phyloP scores from a whole-genome alignment of 2,888 invertebrate species.

The Cantharis rustica region DNA sequence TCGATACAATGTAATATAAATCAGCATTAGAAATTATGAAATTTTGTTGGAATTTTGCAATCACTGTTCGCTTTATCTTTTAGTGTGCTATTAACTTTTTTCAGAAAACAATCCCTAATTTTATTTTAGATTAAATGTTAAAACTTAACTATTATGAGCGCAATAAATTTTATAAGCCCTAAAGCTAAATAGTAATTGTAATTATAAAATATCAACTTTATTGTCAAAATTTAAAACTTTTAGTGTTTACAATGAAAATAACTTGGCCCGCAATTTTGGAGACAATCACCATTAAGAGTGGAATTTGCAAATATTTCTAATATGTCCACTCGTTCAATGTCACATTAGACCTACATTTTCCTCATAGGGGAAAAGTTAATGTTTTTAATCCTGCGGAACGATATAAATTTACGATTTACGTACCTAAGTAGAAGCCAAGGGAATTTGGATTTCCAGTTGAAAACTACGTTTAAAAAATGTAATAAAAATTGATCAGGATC shows the following conservation, averaged over 20 bases:
- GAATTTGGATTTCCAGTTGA: constrained; percentile 18
- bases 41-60: neutral
- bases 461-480: constrained; percentile 19
- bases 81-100: neutral
- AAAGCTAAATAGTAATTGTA: constrained; percentile 15
- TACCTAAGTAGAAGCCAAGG: constrained; percentile 5
- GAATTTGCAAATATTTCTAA: constrained; percentile 34
- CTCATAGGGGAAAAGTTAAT: constrained; percentile 28
- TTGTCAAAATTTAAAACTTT: constrained; percentile 20
- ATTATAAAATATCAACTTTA: constrained; percentile 20
- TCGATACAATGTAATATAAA: too few species aligned
- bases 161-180: constrained; percentile 20
- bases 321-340: constrained; percentile 24
- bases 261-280: constrained; percentile 27
- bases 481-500: constrained; percentile 27
- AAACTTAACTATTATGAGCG: constrained; percentile 35
- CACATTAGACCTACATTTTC: constrained; percentile 9
- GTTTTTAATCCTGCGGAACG: constrained; percentile 37
- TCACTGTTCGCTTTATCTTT: neutral
- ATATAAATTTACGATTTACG: constrained; percentile 19
- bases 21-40: neutral
- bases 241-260: constrained; percentile 14
- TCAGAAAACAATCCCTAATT: neutral
- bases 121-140: constrained; percentile 14
- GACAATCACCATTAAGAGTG: constrained; percentile 34